Percentiles rank a stretch among this genome's conserved stretches.
These are phyloP conservation scores for Eucriotettix oculatus DNA, from an alignment of 2,888 invertebrate genomes.

Conservation along the genomic window DNA sequence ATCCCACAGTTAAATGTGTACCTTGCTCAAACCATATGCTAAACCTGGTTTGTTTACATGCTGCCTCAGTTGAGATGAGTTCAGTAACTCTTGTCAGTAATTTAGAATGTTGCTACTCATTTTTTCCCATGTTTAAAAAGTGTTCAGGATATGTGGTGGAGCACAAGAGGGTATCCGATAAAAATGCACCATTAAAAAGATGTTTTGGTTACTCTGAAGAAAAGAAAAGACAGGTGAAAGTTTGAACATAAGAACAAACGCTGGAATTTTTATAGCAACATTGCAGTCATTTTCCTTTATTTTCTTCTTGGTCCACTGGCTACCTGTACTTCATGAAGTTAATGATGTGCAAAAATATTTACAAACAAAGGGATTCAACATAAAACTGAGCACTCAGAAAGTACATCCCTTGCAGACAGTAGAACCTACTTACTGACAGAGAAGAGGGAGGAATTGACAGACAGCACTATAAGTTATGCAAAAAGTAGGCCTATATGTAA, in stretches of 20 bases:
- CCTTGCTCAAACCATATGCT: background rate
- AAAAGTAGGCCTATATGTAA: background rate
- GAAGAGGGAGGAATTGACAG: background rate
- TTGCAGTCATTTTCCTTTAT: slow-evolving; percentile 2
- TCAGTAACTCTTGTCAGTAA: background rate
- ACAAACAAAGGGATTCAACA: slow-evolving; percentile 8
- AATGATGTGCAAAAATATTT: slow-evolving; percentile 8
- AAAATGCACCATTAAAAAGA: background rate
- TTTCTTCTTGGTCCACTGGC: background rate
- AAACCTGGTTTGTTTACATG: background rate
- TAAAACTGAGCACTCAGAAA: slow-evolving; percentile 2
- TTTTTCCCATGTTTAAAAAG: background rate
- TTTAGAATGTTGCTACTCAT: background rate
- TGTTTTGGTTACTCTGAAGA: background rate
- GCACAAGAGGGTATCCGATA: no score
- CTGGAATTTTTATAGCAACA: slow-evolving; percentile 6
- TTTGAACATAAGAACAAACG: slow-evolving; percentile 7
- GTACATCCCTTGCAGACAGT: background rate
- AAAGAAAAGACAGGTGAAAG: slow-evolving; percentile 9
- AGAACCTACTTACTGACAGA: background rate
- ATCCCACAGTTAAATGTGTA: background rate
- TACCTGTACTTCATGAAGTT: background rate
- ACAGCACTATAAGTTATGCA: background rate
- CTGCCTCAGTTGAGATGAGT: background rate
- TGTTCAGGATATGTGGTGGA: background rate